Conservation (phyloP, 2,888 invertebrate species). For the Oligia latruncula region DNA sequence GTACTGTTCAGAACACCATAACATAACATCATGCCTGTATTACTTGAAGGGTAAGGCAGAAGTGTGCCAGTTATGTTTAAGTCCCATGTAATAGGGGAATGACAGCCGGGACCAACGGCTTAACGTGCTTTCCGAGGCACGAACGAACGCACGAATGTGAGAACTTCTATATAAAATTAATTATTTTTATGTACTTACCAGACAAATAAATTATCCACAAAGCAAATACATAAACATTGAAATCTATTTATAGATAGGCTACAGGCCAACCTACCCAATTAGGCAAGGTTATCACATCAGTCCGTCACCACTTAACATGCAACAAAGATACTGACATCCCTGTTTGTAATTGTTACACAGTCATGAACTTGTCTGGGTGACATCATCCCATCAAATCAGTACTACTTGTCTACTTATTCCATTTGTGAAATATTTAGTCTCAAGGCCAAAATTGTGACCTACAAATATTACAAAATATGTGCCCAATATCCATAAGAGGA, state of each 20-base stretch:
- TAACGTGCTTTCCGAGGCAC: no score
- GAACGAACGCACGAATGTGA: no score
- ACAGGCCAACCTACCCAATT: constrained; percentile 57
- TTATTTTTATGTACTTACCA: not conserved
- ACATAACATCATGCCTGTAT: not conserved
- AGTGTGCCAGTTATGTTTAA: not conserved
- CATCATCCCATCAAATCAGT: constrained; percentile 82
- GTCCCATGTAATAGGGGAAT: no score
- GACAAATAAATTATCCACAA: not conserved
- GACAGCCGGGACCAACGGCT: no score
- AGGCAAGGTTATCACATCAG: constrained; percentile 72
- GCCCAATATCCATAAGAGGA: constrained; percentile 50
- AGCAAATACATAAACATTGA: constrained; percentile 22
- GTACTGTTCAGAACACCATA: not conserved
- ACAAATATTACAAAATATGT: constrained; percentile 33
- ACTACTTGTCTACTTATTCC: constrained; percentile 64
- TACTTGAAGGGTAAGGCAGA: not conserved
- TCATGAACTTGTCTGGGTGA: constrained; percentile 77
- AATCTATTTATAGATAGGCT: constrained; percentile 25
- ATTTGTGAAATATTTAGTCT: constrained; percentile 73
- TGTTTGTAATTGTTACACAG: constrained; percentile 74
- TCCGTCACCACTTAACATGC: constrained; percentile 80
- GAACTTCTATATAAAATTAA: not conserved
- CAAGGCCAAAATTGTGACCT: constrained; percentile 71
- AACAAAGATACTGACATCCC: constrained; percentile 66